Conservation (phyloP, 1,140 invertebrate species). For the Daktulosphaira vitifoliae region DNA sequence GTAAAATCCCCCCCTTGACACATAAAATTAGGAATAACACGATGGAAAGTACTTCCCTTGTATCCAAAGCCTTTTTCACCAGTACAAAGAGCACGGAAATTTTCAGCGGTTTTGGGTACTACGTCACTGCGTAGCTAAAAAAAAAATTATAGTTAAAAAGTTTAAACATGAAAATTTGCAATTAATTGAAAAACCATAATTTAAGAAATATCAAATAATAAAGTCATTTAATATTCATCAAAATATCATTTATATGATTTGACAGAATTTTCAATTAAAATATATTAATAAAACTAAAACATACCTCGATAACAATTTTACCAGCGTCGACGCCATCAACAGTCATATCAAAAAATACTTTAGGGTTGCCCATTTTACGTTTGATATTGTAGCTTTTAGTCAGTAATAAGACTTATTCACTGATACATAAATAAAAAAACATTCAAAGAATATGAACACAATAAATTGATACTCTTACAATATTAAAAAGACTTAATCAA, state of each 20-base stretch:
- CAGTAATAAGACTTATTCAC: too few relatives aligned
- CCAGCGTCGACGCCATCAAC: slow-evolving; percentile 69
- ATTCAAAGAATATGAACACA: too few relatives aligned
- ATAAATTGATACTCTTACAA: too few relatives aligned
- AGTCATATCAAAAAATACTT: slow-evolving; percentile 83
- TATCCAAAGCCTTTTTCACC: slow-evolving; percentile 90
- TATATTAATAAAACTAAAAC: slow-evolving; percentile 37
- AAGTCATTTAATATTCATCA: too few relatives aligned
- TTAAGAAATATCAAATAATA: too few relatives aligned
- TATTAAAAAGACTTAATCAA: too few relatives aligned
- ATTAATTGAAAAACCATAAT: too few relatives aligned
- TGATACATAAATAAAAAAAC: too few relatives aligned
- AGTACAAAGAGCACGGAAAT: slow-evolving; percentile 87
- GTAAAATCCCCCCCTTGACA: slow-evolving; percentile 95
- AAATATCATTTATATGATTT: too few relatives aligned
- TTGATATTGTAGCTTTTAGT: too few relatives aligned
- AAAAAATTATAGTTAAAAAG: slow-evolving; percentile 34
- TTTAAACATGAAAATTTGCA: not conserved
- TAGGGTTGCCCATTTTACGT: too few relatives aligned
- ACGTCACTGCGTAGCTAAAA: slow-evolving; percentile 75
- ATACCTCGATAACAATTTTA: slow-evolving; percentile 85
- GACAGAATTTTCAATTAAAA: too few relatives aligned
- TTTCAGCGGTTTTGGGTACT: slow-evolving; percentile 87
- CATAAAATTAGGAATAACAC: slow-evolving; percentile 98
- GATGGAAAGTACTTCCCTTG: slow-evolving; percentile 84